phyloP scores from a whole-genome alignment of 92 coral and sea anemone species.

The Zoanthus sansibaricus region DNA sequence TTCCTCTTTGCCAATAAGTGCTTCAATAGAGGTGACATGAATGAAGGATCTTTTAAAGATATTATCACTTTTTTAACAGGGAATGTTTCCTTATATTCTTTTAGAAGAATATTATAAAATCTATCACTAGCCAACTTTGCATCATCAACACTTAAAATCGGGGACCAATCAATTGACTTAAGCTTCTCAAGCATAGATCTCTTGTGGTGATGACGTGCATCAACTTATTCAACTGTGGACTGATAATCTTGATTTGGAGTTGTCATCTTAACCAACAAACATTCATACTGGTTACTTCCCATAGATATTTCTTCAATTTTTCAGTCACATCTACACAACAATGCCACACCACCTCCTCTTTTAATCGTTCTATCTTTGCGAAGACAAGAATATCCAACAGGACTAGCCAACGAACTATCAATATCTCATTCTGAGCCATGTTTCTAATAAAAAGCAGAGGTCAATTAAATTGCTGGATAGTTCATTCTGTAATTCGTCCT shows the following conservation, averaged over 20 bases:
- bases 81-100: no score
- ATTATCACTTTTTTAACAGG: no score
- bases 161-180: no score
- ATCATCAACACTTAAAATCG: no score
- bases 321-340: slow-evolving; percentile 50
- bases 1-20: no score
- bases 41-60: no score
- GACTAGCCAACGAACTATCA: slow-evolving; percentile 23
- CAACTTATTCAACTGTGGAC: no score
- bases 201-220: no score
- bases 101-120: no score
- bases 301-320: slow-evolving; percentile 34
- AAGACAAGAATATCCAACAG: slow-evolving; percentile 18
- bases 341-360: slow-evolving; percentile 51
- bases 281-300: slow-evolving; percentile 45
- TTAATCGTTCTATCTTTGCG: slow-evolving; percentile 1
- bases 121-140: no score
- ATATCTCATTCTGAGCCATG: slow-evolving; percentile 52
- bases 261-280: slow-evolving; percentile 57
- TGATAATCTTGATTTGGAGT: neutral
- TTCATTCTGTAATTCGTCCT: slow-evolving; percentile 16
- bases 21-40: no score
- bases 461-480: slow-evolving; percentile 16
- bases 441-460: slow-evolving; percentile 27
- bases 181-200: no score